Evolutionary conservation across 2,113 vertebrate genomes (phyloP).

Genomic region (Bufo bufo): DNA sequence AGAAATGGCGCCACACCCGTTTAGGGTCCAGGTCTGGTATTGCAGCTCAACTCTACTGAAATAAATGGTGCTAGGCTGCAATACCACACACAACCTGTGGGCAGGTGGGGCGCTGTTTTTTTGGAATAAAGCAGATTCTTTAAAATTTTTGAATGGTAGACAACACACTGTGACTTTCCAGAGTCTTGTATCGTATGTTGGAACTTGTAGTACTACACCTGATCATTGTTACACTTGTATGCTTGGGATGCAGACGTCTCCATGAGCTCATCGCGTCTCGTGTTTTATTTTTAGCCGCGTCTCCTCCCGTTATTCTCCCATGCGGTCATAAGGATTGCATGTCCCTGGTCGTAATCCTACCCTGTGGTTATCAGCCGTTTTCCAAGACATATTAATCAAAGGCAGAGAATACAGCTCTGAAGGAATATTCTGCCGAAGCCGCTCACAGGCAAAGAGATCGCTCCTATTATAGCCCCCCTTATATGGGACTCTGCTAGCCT

Average conservation of each 20-base stretch:
- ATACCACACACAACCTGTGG: too few relatives aligned
- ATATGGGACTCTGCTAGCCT: not conserved
- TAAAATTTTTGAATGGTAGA: too few relatives aligned
- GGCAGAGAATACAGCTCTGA: not conserved
- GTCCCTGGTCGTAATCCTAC: not conserved
- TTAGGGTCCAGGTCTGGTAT: too few relatives aligned
- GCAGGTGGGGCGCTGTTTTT: too few relatives aligned
- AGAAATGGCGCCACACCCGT: too few relatives aligned
- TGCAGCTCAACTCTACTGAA: too few relatives aligned
- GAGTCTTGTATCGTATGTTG: not conserved
- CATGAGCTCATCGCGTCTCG: constrained; percentile 12
- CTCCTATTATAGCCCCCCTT: not conserved
- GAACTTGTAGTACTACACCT: not conserved
- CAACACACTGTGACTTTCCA: too few relatives aligned
- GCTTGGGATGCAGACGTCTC: not conserved
- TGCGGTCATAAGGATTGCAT: not conserved
- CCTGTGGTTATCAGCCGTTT: not conserved
- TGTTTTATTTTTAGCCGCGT: constrained; percentile 38
- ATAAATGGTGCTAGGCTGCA: too few relatives aligned
- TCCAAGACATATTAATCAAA: constrained; percentile 11
- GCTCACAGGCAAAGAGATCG: not conserved
- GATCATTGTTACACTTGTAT: not conserved
- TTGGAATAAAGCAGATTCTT: too few relatives aligned
- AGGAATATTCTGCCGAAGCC: not conserved
- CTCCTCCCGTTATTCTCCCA: not conserved